A percentile compares a stretch with the other conserved stretches of the same genome.
phyloP scores from a whole-genome alignment of 1,140 invertebrate genomes.

The Euwallacea similis region DNA sequence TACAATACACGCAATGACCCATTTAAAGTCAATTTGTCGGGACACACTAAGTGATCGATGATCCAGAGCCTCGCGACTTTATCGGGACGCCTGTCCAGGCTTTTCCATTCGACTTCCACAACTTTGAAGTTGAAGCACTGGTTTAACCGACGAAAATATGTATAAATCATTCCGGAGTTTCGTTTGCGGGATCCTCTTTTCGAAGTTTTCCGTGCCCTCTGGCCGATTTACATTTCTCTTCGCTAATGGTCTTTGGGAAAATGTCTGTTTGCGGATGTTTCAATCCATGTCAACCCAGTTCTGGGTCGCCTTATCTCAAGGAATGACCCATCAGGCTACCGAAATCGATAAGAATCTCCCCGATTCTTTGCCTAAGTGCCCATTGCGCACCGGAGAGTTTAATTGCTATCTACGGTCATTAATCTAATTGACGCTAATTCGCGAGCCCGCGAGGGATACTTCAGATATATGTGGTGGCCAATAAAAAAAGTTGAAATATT shows the following conservation, averaged over 20 bases:
- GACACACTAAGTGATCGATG: conserved; percentile 23
- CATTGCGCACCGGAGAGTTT: conserved; percentile 26
- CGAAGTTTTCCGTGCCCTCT: conserved; percentile 15
- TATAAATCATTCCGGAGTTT: conserved; percentile 35
- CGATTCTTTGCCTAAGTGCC: conserved; percentile 44
- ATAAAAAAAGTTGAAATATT: no score
- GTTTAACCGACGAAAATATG: conserved; percentile 33
- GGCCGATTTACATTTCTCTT: conserved; percentile 21
- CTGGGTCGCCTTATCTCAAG: background rate
- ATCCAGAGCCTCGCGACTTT: conserved; percentile 16
- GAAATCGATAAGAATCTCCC: conserved; percentile 42
- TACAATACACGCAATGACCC: no score
- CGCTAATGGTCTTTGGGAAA: conserved; percentile 20
- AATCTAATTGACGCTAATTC: conserved; percentile 37
- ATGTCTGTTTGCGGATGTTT: conserved; percentile 19
- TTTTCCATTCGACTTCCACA: conserved; percentile 22
- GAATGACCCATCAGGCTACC: conserved; percentile 37
- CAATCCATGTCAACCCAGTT: background rate
- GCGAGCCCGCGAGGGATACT: conserved; percentile 3
- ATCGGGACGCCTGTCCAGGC: conserved; percentile 28
- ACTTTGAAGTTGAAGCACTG: conserved; percentile 21
- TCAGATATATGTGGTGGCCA: no score
- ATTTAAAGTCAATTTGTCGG: conserved; percentile 29
- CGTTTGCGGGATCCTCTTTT: conserved; percentile 28
- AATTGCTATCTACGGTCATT: conserved; percentile 30